Evolutionary conservation across 2,888 invertebrate species (phyloP).

Genomic region (Sycophila texana): DNA sequence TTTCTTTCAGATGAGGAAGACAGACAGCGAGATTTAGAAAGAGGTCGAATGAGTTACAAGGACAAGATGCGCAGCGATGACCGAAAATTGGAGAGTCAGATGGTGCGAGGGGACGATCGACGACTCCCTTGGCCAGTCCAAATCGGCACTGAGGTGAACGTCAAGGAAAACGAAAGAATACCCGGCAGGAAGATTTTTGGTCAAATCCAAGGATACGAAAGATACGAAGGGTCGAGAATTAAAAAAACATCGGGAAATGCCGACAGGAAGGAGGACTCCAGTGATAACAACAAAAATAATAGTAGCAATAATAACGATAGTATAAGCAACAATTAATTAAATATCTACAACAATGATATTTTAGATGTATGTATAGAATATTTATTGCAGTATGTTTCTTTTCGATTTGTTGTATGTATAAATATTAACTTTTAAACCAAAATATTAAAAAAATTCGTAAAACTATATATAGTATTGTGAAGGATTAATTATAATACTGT

Average conservation of each 20-base stretch:
- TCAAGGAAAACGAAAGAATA: constrained; percentile 70
- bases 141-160: constrained; percentile 69
- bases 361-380: constrained; percentile 9
- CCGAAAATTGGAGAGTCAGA: constrained; percentile 59
- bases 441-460: no score
- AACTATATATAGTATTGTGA: no score
- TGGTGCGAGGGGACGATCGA: constrained; percentile 58
- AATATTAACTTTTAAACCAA: no score
- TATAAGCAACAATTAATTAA: constrained; percentile 34
- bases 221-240: constrained; percentile 63
- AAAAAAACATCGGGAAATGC: constrained; percentile 57
- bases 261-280: constrained; percentile 56
- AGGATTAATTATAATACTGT: no score
- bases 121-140: constrained; percentile 70
- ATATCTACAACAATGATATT: background rate
- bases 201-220: constrained; percentile 66
- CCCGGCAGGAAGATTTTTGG: constrained; percentile 70
- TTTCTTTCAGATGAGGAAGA: constrained; percentile 57
- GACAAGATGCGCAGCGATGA: constrained; percentile 58
- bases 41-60: constrained; percentile 61
- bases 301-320: constrained; percentile 35
- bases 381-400: constrained; percentile 10
- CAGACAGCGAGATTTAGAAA: constrained; percentile 59
- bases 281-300: constrained; percentile 32
- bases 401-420: no score